Evolutionary conservation across 2,888 invertebrate species (phyloP).

Genomic region (Xestia xanthographa): DNA sequence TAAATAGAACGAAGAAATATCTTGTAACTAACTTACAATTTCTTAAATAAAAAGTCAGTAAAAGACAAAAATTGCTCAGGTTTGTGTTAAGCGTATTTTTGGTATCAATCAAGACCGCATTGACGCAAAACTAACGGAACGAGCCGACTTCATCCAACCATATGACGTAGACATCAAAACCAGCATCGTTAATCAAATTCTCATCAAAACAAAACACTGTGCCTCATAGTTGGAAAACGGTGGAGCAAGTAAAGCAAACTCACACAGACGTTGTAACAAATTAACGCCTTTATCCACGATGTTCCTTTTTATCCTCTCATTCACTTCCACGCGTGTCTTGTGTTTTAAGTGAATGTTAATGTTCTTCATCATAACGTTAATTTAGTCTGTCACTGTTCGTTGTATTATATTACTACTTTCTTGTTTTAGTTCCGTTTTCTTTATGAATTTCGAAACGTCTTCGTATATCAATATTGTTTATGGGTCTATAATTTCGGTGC

Average conservation of each 20-base stretch:
- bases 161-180: conserved; percentile 49
- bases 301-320: conserved; percentile 76
- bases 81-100: conserved; percentile 8
- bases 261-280: conserved; percentile 72
- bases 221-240: conserved; percentile 50
- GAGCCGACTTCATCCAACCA: conserved; percentile 16
- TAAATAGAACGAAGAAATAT: conserved; percentile 26
- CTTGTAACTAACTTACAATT: not conserved
- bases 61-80: not conserved
- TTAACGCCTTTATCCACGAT: conserved; percentile 75
- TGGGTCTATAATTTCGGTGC: conserved; percentile 4
- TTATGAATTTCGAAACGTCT: conserved; percentile 42
- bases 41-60: not conserved
- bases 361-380: conserved; percentile 79
- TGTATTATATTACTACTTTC: conserved; percentile 64
- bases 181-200: conserved; percentile 50
- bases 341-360: conserved; percentile 79
- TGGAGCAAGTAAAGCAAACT: conserved; percentile 57
- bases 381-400: conserved; percentile 73
- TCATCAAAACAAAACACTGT: conserved; percentile 53
- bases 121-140: conserved; percentile 46
- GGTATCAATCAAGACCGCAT: conserved; percentile 18
- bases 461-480: conserved; percentile 29
- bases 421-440: conserved; percentile 58
- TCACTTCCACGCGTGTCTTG: conserved; percentile 66